Conservation (phyloP, 1,140 invertebrate genomes). For the Drosophila virilis region DNA sequence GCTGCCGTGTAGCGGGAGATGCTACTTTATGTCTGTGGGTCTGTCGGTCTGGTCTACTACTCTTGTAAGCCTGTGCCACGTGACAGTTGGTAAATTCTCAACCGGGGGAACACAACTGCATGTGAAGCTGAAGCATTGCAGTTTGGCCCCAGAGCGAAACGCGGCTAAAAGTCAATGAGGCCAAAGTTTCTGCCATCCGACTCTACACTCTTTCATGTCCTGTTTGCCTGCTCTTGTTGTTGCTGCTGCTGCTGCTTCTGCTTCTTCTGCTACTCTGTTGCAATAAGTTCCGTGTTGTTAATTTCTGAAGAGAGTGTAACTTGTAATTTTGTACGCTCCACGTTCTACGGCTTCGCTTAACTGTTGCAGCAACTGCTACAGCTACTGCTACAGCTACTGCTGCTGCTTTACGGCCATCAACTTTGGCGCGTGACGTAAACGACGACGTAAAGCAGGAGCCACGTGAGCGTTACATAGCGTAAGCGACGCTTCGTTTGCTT, state of each 20-base stretch:
- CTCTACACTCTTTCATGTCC: neutral
- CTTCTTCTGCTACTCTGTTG: slow-evolving; percentile 43
- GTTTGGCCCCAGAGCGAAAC: slow-evolving; percentile 40
- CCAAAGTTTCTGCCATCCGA: slow-evolving; percentile 7
- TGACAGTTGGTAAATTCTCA: slow-evolving; percentile 22
- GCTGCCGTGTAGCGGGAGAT: slow-evolving; percentile 1
- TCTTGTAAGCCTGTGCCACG: slow-evolving; percentile 13
- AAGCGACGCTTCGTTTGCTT: slow-evolving; percentile 67
- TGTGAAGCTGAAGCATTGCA: slow-evolving; percentile 39
- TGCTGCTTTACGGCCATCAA: slow-evolving; percentile 63
- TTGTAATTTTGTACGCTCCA: slow-evolving; percentile 75
- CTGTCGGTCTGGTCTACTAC: neutral
- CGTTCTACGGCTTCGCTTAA: slow-evolving; percentile 47
- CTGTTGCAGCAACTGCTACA: slow-evolving; percentile 2
- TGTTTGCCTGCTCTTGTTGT: neutral
- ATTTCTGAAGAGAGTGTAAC: slow-evolving; percentile 81
- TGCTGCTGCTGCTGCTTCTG: neutral
- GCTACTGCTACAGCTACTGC: slow-evolving; percentile 9
- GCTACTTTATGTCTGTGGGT: neutral
- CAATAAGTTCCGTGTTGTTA: slow-evolving; percentile 83
- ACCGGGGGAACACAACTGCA: neutral
- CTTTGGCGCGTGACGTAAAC: slow-evolving; percentile 71
- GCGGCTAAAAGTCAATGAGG: slow-evolving; percentile 66
- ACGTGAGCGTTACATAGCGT: slow-evolving; percentile 73
- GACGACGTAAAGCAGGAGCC: slow-evolving; percentile 71